These are phyloP conservation scores for Amphipyra tragopoginis DNA, from an alignment of 2,888 invertebrate genomes.

Conservation along the genomic window DNA sequence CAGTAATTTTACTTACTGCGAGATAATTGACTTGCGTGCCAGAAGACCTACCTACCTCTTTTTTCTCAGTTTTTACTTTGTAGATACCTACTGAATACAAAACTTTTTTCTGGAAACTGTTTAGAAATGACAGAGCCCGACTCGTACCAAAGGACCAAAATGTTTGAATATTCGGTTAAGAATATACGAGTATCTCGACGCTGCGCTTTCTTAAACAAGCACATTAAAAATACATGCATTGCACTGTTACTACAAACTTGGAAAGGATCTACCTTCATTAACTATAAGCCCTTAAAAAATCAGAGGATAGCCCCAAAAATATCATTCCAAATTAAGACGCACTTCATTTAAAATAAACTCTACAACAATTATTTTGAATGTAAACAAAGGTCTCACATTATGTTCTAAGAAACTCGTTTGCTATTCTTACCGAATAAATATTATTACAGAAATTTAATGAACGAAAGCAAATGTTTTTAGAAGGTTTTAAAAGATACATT, in stretches of 20 bases:
- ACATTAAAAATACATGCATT: not conserved
- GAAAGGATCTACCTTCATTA: no score
- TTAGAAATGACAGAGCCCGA: no score
- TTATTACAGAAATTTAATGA: constrained; percentile 23
- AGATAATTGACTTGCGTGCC: no score
- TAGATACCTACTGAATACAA: no score
- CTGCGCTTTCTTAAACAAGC: not conserved
- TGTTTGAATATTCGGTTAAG: no score
- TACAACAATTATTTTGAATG: constrained; percentile 1
- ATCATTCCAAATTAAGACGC: not conserved
- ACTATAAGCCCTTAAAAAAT: not conserved
- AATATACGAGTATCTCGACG: no score
- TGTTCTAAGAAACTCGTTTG: constrained; percentile 8
- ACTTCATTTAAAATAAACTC: constrained; percentile 4
- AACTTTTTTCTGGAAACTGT: no score
- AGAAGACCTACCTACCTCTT: no score
- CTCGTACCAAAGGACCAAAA: no score
- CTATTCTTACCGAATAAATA: constrained; percentile 15
- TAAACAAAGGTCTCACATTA: constrained; percentile 1
- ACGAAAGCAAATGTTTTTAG: constrained; percentile 34
- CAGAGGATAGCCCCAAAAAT: not conserved
- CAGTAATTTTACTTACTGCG: no score
- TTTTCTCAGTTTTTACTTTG: no score
- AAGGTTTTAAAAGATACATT: constrained; percentile 25
- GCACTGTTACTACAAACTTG: not conserved